Base-by-base conservation (phyloP, 2,113 vertebrate genomes). In the Ifrita kowaldi region DNA sequence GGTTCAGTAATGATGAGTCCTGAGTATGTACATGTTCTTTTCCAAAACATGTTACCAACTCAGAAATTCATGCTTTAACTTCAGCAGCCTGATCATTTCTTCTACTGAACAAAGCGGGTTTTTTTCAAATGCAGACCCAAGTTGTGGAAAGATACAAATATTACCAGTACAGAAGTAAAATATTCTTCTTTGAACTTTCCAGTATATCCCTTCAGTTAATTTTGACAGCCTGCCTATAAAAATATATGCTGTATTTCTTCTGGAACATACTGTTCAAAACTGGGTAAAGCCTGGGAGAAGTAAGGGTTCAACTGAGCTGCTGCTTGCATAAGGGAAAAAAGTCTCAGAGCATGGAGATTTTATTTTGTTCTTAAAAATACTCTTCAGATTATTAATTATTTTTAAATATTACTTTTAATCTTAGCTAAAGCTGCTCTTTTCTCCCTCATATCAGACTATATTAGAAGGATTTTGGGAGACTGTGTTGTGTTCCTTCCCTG, bases 171-270 rank as follows among this genome's bases (percentile, higher is more conserved):
- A 73, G 81, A 94, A 87, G 60, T 74, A 69, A 87, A 87, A 83
- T 60, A 80, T 13, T 83, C 87, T 50, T 76, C 76, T 50, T 88
- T 84, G 75, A 90, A 35, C 92, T 94, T 95, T 91, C 89, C 42
- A 44, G 33, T 65, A 39, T 70, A 77, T 91, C 64, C 63, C 42
- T 83, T 69, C n/a, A 59, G 79, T 95, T 91, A 90, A 94, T 94
- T 91, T 96, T 96, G 90, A 91, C 87, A 93, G 52, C 42, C 22
- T 91, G 93, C 89, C 89, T 95, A 90, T 76, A 67, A 96, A 96
- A 96, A 91, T 93, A 94, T 50, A 65, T 57, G 62, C 74, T 89
- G n/a, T 85, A 27, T 82, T 93, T 95, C 82, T 93, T 87, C 87
- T 90, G 88, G 90, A 96, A 95, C 93, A 93, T 78, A 11, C 68